A percentile compares a stretch with the other conserved stretches of the same genome.
phyloP scores from a whole-genome alignment of 2,888 invertebrate genomes.

The Atherix ibis region DNA sequence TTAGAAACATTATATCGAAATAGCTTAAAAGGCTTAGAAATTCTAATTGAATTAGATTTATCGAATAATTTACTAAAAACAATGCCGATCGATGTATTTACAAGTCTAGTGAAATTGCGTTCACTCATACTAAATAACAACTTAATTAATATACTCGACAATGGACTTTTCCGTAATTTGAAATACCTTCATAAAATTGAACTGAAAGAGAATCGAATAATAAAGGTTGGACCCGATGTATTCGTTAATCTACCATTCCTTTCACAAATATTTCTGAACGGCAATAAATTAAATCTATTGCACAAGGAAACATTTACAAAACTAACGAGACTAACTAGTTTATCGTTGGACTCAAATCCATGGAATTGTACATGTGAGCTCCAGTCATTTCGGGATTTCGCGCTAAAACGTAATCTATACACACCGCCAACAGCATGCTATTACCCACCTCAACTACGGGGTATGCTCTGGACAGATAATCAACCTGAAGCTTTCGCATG shows the following conservation, averaged over 20 bases:
- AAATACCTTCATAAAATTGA: slow-evolving; percentile 59
- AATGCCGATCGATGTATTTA: slow-evolving; percentile 52
- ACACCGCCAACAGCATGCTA: slow-evolving; percentile 58
- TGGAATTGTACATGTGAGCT: slow-evolving; percentile 81
- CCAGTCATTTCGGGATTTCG: slow-evolving; percentile 61
- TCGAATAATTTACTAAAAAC: slow-evolving; percentile 51
- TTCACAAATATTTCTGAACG: slow-evolving; percentile 50
- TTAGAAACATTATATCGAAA: slow-evolving; percentile 51
- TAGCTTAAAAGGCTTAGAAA: slow-evolving; percentile 55
- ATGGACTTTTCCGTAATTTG: slow-evolving; percentile 58
- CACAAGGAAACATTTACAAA: slow-evolving; percentile 46
- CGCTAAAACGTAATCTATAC: slow-evolving; percentile 54
- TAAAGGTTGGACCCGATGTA: slow-evolving; percentile 49
- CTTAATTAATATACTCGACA: slow-evolving; percentile 49
- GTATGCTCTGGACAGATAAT: slow-evolving; percentile 52
- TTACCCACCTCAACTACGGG: slow-evolving; percentile 51
- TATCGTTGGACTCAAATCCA: slow-evolving; percentile 64
- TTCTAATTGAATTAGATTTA: slow-evolving; percentile 68
- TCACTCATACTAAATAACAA: slow-evolving; percentile 60
- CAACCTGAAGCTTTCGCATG: slow-evolving; percentile 64
- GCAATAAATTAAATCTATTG: slow-evolving; percentile 55
- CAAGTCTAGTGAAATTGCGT: slow-evolving; percentile 51
- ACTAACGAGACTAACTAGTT: slow-evolving; percentile 49
- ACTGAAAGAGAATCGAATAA: slow-evolving; percentile 55
- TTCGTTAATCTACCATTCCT: slow-evolving; percentile 55